Evolutionary conservation across 2,888 invertebrate genomes (phyloP).

Genomic region (Perizoma affinitatum): DNA sequence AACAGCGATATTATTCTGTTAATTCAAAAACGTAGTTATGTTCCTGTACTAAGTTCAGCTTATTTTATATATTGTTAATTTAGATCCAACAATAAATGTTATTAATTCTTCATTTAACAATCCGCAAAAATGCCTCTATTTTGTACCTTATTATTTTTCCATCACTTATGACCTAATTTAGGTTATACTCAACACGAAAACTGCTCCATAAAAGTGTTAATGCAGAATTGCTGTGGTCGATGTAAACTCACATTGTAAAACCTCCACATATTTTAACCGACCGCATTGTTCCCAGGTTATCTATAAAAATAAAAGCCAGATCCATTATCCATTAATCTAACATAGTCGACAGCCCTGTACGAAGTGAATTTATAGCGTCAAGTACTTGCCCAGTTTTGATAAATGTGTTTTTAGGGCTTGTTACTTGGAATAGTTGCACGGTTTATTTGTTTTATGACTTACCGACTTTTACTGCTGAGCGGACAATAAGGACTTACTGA

Average conservation of each 20-base stretch:
- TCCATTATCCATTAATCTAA: slow-evolving; percentile 51
- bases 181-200: too few species aligned
- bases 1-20: too few species aligned
- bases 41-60: too few species aligned
- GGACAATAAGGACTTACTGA: slow-evolving; percentile 35
- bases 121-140: too few species aligned
- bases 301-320: slow-evolving; percentile 46
- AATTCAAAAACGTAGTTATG: too few species aligned
- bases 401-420: slow-evolving; percentile 57
- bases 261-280: slow-evolving; percentile 28
- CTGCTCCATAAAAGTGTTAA: too few species aligned
- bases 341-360: slow-evolving; percentile 48
- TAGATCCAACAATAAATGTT: too few species aligned
- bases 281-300: slow-evolving; percentile 42
- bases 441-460: slow-evolving; percentile 55
- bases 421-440: slow-evolving; percentile 59
- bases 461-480: slow-evolving; percentile 39
- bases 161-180: too few species aligned
- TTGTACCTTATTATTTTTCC: too few species aligned
- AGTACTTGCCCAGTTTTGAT: slow-evolving; percentile 60
- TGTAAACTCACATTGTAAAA: background rate
- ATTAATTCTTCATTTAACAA: too few species aligned
- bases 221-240: too few species aligned
- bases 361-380: slow-evolving; percentile 58
- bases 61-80: too few species aligned